Evolutionary conservation across 92 coral and sea anemone species (phyloP), one percentile per base, ranked within the genome.

Genomic region (Paramuricea clavata): DNA sequence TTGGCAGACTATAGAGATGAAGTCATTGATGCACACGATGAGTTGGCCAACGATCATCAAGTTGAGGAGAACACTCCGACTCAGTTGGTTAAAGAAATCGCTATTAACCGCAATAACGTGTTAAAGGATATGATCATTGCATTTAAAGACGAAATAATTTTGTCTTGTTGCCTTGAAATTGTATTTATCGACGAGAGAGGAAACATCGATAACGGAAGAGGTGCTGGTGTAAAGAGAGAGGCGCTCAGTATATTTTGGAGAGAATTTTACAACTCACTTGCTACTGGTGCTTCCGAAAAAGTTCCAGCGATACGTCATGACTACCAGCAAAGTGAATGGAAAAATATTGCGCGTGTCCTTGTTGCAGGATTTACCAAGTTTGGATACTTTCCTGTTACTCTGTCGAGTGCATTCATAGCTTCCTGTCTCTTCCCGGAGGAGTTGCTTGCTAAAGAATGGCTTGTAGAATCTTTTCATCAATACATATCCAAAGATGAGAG

Each of bases 361-460:
- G 78, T 67, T 5, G 68, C 68, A 43, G 87, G 87, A 11, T 82
- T 61, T 82, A 57, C 73, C 19, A 57, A 11, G 49, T 54, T 49
- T 12, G 79, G 64, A 15, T 83, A 82, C 61, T 82, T 82, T 67
- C 78, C 78, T 36, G 13, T 47, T n/a, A 56, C 75, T 5, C 61
- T 82, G 76, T 82, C 86, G 25, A 49, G 72, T 54, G 91, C 86
- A 49, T 87, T 87, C 87, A 71, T 83, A 23, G 73, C 80, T 69
- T 57, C 90, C 23, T 78, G 87, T 52, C 79, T 91, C 30, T 92
- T 80, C 81, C 89, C 85, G 39, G 92, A 92, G 49, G 88, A 92
- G 61, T 76, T 72, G 15, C 19, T 92, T 54, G 39, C 83, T 35
- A 33, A 56, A 25, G 82, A 85, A 49, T 74, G 68, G 56, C 83